phyloP scores from a whole-genome alignment of 2,797 vertebrate species.

The Miichthys miiuy region DNA sequence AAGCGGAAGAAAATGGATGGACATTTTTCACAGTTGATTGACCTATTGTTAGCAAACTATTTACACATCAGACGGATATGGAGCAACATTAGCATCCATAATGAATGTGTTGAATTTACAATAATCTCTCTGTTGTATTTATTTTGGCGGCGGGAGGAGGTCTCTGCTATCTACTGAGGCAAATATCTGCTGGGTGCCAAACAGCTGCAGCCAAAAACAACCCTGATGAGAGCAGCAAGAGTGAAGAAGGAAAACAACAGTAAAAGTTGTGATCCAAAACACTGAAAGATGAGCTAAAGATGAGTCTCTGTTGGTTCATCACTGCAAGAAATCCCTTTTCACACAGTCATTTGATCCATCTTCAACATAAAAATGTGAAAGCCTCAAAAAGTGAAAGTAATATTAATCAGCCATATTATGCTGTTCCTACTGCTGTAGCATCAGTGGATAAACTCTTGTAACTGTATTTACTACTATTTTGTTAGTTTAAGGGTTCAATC shows the following conservation, averaged over 20 bases:
- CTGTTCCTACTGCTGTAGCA: too few relatives aligned
- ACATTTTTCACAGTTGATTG: not conserved
- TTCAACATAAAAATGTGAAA: not conserved
- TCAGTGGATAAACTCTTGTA: too few relatives aligned
- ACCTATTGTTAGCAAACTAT: not conserved
- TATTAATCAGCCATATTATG: too few relatives aligned
- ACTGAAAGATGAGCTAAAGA: not conserved
- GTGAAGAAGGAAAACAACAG: not conserved
- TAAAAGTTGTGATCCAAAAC: not conserved
- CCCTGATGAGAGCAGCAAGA: not conserved
- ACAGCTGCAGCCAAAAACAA: conserved; percentile 5
- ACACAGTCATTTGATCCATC: not conserved
- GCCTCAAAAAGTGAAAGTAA: not conserved
- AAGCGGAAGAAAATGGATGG: too few relatives aligned
- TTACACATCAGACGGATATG: not conserved
- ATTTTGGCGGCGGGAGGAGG: not conserved
- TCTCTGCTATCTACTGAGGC: not conserved
- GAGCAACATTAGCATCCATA: not conserved
- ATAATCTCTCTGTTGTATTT: too few relatives aligned
- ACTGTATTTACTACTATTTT: too few relatives aligned
- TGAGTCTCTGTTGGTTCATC: not conserved
- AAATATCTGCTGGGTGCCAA: not conserved
- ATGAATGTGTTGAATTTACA: too few relatives aligned
- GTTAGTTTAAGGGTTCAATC: too few relatives aligned
- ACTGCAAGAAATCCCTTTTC: not conserved